These are phyloP conservation scores for Callinectes sapidus DNA, from an alignment of 2,888 invertebrate genomes.

Conservation along the genomic window DNA sequence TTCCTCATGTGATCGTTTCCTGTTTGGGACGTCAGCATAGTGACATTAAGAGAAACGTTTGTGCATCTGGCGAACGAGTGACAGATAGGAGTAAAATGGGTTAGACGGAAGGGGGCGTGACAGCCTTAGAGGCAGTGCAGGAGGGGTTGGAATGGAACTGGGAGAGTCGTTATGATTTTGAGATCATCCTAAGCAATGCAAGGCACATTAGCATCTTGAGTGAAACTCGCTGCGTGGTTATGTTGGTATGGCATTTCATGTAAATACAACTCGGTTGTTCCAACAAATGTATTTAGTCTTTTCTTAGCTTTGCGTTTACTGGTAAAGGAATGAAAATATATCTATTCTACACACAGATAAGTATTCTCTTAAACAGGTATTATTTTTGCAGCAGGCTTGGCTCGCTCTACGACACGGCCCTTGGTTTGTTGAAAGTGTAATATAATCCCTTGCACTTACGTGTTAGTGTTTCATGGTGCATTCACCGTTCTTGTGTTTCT, in stretches of 20 bases:
- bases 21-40: not conserved
- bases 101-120: not conserved
- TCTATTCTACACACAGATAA: not conserved
- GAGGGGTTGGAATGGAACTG: not conserved
- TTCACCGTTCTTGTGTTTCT: not conserved
- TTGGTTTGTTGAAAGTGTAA: not conserved
- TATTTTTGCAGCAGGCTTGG: not conserved
- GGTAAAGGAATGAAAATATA: not conserved
- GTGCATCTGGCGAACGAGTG: not conserved
- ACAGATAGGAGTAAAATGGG: not conserved
- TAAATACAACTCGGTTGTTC: not conserved
- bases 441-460: not conserved
- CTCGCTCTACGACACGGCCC: not conserved
- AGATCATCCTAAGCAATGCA: not conserved
- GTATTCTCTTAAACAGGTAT: not conserved
- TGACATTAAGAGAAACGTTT: not conserved
- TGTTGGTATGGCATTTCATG: not conserved
- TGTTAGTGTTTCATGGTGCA: not conserved
- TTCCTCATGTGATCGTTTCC: not conserved
- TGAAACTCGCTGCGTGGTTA: not conserved
- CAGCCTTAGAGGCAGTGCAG: not conserved
- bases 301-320: not conserved
- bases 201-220: not conserved
- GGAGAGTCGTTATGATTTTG: not conserved
- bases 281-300: not conserved